Percentiles rank a stretch among this genome's conserved stretches.
phyloP scores from a whole-genome alignment of 2,797 vertebrate species.

The Cuculus canorus region DNA sequence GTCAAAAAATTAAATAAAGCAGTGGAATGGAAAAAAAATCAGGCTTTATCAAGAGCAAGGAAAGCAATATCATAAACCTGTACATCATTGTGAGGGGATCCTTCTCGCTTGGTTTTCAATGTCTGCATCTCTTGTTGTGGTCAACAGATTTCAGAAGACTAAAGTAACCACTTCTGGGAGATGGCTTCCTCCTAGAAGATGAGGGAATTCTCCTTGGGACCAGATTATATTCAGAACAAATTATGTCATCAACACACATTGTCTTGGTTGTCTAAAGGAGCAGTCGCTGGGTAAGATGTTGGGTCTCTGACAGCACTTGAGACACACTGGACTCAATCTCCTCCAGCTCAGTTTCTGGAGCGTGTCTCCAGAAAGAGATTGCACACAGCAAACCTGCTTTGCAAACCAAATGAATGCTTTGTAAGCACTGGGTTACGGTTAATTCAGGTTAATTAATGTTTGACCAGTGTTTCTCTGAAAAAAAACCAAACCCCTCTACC shows the following conservation, averaged over 20 bases:
- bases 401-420: background rate
- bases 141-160: background rate
- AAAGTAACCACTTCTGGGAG: background rate
- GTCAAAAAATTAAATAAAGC: background rate
- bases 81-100: background rate
- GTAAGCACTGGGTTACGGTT: background rate
- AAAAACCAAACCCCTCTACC: background rate
- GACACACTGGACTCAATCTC: background rate
- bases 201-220: background rate
- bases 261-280: background rate
- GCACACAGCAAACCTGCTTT: background rate
- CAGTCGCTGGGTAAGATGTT: too few species aligned
- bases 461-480: background rate
- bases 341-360: background rate
- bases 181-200: background rate
- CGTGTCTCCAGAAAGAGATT: background rate
- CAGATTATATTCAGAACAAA: background rate
- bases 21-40: background rate
- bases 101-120: background rate
- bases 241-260: too few species aligned
- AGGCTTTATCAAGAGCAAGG: background rate
- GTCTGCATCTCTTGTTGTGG: background rate
- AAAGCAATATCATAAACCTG: background rate
- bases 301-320: background rate
- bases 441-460: background rate